Conservation (phyloP, 1,140 invertebrate genomes). For the Hetaerina americana region DNA sequence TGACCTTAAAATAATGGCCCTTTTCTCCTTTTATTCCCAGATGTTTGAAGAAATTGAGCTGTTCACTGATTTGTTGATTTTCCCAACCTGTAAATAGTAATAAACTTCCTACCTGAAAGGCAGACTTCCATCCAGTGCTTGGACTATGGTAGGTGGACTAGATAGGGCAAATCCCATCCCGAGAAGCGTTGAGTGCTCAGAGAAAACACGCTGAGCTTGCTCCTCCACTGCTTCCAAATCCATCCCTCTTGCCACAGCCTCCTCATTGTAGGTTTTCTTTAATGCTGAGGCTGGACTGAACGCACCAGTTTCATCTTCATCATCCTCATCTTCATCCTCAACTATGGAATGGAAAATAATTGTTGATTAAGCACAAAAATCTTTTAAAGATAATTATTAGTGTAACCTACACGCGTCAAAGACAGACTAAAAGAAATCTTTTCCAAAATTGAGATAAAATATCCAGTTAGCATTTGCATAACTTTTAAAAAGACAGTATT, state of each 20-base stretch:
- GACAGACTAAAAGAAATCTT: too few species aligned
- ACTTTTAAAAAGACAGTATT: too few species aligned
- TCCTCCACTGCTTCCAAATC: slow-evolving; percentile 52
- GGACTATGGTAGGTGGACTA: slow-evolving; percentile 70
- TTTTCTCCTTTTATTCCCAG: too few species aligned
- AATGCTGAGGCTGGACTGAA: not conserved
- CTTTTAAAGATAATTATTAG: not conserved
- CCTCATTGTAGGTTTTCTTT: not conserved
- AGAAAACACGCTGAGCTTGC: slow-evolving; percentile 53
- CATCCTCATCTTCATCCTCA: slow-evolving; percentile 50
- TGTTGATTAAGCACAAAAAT: too few species aligned
- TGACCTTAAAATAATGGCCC: too few species aligned
- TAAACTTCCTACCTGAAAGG: slow-evolving; percentile 54
- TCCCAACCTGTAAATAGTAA: too few species aligned
- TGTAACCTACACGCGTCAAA: too few species aligned
- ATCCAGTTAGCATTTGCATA: too few species aligned
- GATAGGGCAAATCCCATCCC: slow-evolving; percentile 84
- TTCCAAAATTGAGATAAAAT: too few species aligned
- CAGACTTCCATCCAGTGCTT: slow-evolving; percentile 80
- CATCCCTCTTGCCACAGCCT: slow-evolving; percentile 4
- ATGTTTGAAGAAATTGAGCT: too few species aligned
- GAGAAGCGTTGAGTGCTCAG: slow-evolving; percentile 57
- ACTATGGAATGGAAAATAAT: not conserved
- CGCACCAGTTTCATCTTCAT: slow-evolving; percentile 44
- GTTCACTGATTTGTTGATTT: too few species aligned